These are phyloP conservation scores for Ips nitidus DNA, from an alignment of 1,140 invertebrate species.

Conservation along the genomic window DNA sequence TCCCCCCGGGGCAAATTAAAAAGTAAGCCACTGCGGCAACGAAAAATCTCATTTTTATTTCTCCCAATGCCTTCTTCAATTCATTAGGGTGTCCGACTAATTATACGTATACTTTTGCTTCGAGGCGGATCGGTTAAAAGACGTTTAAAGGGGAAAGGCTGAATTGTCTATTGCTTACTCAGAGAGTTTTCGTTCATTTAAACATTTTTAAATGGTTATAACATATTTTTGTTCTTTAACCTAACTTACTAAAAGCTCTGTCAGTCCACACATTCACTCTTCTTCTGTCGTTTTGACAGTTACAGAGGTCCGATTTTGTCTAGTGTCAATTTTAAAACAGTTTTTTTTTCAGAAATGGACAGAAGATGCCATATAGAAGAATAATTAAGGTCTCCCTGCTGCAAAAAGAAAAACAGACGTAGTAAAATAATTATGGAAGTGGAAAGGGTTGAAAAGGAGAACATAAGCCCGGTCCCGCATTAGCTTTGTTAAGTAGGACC, in stretches of 20 bases:
- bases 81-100: constrained; percentile 31
- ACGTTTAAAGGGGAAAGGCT: constrained; percentile 28
- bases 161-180: too few species aligned
- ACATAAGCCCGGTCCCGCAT: constrained; percentile 13
- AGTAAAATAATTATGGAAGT: constrained; percentile 6
- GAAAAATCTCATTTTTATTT: constrained; percentile 33
- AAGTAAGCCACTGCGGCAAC: constrained; percentile 12
- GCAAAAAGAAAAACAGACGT: not conserved
- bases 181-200: too few species aligned
- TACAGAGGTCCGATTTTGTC: too few species aligned
- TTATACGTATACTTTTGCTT: constrained; percentile 31
- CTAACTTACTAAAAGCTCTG: too few species aligned
- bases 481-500: constrained; percentile 29
- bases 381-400: too few species aligned
- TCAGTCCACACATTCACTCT: too few species aligned
- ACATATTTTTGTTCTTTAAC: too few species aligned
- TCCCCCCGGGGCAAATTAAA: constrained; percentile 23
- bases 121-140: constrained; percentile 29
- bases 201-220: too few species aligned
- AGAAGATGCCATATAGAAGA: too few species aligned
- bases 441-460: not conserved
- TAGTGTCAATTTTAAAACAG: too few species aligned
- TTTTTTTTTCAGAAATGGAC: too few species aligned
- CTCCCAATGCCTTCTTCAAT: constrained; percentile 27
- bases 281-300: too few species aligned